Percentiles rank a stretch among this genome's conserved stretches.
phyloP scores from a whole-genome alignment of 2,888 invertebrate species.

The Troides helena region DNA sequence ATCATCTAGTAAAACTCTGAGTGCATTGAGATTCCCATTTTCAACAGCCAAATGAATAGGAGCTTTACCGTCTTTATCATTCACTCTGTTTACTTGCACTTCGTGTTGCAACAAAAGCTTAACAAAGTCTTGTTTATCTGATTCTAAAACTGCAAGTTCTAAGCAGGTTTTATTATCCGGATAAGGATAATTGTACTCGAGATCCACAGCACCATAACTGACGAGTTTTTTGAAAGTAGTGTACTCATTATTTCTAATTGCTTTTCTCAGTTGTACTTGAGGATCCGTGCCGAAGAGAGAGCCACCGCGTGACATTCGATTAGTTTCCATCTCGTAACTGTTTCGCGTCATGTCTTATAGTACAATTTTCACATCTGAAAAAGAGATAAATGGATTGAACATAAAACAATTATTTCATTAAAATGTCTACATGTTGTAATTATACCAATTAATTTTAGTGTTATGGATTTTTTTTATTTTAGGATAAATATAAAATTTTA shows the following conservation, averaged over 20 bases:
- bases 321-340: conserved; percentile 73
- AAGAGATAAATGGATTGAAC: conserved; percentile 41
- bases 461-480: background rate
- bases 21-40: conserved; percentile 69
- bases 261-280: conserved; percentile 73
- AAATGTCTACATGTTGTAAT: conserved; percentile 26
- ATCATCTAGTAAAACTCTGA: conserved; percentile 70
- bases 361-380: conserved; percentile 71
- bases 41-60: conserved; percentile 84
- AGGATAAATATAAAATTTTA: background rate
- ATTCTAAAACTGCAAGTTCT: conserved; percentile 78
- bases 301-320: conserved; percentile 61
- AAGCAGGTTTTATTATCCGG: conserved; percentile 82
- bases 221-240: conserved; percentile 76
- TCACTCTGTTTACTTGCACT: conserved; percentile 81
- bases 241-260: conserved; percentile 75
- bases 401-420: conserved; percentile 55
- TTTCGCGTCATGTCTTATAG: conserved; percentile 64
- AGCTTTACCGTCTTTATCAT: conserved; percentile 78
- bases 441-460: too few relatives aligned
- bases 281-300: conserved; percentile 73
- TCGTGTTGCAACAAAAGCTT: conserved; percentile 80
- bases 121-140: conserved; percentile 77
- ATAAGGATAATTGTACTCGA: conserved; percentile 78
- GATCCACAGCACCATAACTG: conserved; percentile 68